Evolutionary conservation across 1,140 invertebrate species (phyloP), one percentile per base, ranked within the genome.

Genomic region (Drosophila setifemur): DNA sequence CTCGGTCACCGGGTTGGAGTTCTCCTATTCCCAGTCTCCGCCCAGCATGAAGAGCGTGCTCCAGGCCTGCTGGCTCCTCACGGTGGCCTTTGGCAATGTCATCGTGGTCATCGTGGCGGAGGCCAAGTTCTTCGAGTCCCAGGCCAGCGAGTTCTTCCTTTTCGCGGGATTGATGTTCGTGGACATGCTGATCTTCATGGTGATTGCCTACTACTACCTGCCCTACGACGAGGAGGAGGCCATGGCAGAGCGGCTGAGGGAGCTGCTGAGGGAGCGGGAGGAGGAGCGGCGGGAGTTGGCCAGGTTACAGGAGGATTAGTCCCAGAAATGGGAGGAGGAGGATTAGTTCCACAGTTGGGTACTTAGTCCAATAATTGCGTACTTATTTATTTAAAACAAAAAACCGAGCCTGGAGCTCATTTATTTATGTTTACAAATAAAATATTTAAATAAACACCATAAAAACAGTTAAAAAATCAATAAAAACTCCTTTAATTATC

Each of bases 21-120:
- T 98, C 91, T 96, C 96, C 1, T 98, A 98, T 90, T 94, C 94
- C 0, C 94, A 98, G 92, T 96, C 97, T 2, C 97, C 97, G 0
- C 86, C 91, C 4, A 95, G 93, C 58, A 98, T 98, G 97, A 98
- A 98, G 88, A 96, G 97, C 0, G 93, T 99, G 0, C 78, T 99
- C 0, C 95, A 96, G 90, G 96, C 97, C 1, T 93, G 94, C 0
- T 99, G 97, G 96, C 91, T 98, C n/a, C 88, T 98, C 0, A 98
- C 97, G 0, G 95, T 96, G 0, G 96, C 97, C 0, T 93, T 98
- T 83, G 98, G 98, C n/a, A 98, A 99, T 91, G 90, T 98, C 0
- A 95, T 99, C 1, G 94, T 98, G 0, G 93, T 98, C 14, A 92
- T 99, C 23, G 94, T 97, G 4, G 95, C 92, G 0, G 91, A 89